Evolutionary conservation across 1,140 invertebrate species (phyloP), one percentile per base, ranked within the genome.

Genomic region (Sipha flava): DNA sequence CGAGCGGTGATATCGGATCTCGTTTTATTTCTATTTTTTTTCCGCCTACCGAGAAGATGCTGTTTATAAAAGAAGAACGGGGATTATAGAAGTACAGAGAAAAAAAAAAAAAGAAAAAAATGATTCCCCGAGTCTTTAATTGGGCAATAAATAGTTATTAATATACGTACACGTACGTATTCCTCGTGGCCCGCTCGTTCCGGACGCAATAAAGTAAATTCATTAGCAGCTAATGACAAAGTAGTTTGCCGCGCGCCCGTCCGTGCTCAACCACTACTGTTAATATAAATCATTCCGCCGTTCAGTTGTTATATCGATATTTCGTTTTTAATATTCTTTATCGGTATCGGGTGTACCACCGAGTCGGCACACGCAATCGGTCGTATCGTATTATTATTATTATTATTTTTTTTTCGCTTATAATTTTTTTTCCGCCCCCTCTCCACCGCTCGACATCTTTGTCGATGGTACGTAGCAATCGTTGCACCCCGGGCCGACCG

Each of bases 151-250:
- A 77, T 77, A 77, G 72, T 57, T 54, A 40, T 43, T 45, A 68
- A 68, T 37, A 59, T 34, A 62, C 21, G 9, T 54, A 54, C 9
- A 31, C 18, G 16, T 14, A 3, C 3, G 40, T 47, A 47, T 18
- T 16, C 37, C 18, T 29, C 66, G 23, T 70, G 4, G 37, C 37
- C 10, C 5, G 66, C 43, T 18, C 34, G 73, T 16, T n/a, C 73
- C 73, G 52, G 73, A 77, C 73, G 73, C 73, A 77, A 77, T 77
- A 77, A 77, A 77, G 73, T 77, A 77, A 77, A 77, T 77, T 77
- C 73, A 77, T 77, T 77, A 77, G 73, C 73, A 77, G 34, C 73
- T 77, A 77, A 77, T 77, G 73, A 77, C 73, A 77, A 77, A 77
- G 73, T 77, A 77, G 73, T 77, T 77, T 77, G 73, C 73, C 73